Conservation (phyloP, 2,797 vertebrate species). For the Malacoctenus gilli region DNA sequence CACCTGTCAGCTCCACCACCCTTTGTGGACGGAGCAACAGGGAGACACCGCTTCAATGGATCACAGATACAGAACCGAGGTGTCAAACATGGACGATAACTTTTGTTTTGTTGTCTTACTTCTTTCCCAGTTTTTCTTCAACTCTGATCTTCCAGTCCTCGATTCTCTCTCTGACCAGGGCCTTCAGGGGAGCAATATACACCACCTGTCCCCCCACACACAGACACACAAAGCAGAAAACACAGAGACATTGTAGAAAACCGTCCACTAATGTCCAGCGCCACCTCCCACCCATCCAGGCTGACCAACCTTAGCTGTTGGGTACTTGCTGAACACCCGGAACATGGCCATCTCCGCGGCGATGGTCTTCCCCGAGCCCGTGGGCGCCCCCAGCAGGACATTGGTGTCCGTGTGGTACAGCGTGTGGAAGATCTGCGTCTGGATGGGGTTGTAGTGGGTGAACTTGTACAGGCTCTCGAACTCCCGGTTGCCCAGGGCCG, state of each 20-base stretch:
- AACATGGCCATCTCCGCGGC: conserved; percentile 98
- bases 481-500: conserved; percentile 86
- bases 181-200: conserved; percentile 97
- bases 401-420: conserved; percentile 96
- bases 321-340: conserved; percentile 94
- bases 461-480: conserved; percentile 96
- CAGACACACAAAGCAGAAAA: background rate
- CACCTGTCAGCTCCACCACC: conserved; percentile 96
- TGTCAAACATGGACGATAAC: too few species aligned
- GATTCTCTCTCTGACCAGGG: conserved; percentile 94
- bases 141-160: conserved; percentile 97
- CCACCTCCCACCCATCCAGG: rapidly evolving
- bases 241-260: too few species aligned
- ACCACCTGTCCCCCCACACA: conserved; percentile 89
- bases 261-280: too few species aligned
- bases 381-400: conserved; percentile 96
- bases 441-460: conserved; percentile 97
- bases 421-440: conserved; percentile 98
- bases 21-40: conserved; percentile 62
- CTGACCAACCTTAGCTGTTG: conserved; percentile 86
- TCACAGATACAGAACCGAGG: too few species aligned
- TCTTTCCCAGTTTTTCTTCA: conserved; percentile 94
- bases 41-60: background rate
- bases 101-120: conserved; percentile 78
- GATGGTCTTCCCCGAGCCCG: conserved; percentile 97